Base-by-base conservation (phyloP, 2,113 vertebrate species). In the Brachyhypopomus occidentalis region DNA sequence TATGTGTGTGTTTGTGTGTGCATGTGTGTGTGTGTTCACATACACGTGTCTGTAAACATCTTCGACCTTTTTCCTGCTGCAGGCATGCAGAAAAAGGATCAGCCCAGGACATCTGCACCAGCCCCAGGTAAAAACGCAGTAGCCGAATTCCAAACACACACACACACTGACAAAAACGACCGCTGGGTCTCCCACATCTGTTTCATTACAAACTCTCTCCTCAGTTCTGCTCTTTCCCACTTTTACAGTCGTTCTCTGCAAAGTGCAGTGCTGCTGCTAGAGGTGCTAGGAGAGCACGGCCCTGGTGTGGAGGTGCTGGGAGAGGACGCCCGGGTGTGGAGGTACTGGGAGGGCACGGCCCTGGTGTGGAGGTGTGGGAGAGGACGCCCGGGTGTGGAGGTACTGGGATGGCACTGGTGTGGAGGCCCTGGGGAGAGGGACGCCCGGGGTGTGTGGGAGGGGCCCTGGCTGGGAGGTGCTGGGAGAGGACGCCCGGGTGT, bases 71-170 rank as follows among this genome's bases (percentile, higher is more conserved):
- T 74, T 84, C 52, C 58, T 84, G 69, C 85, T 86, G 82, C 76
- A 79, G 82, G 85, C 83, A 17, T 71, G 64, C 73, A 77, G 63
- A 90, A 90, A 87, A 87, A 81, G 55, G 82, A 87, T 90, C 80
- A 83, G 86, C 88, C 88, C 88, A 85, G 91, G 91, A 93, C 92
- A 93, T 89, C 90, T 94, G 92, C 86, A 83, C 87, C 87, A 89
- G 92, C 93, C 93, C 89, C 92, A 92, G 92, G 93, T 94, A 92
- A 92, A 89, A 81, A 25, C 63, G 58, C 81, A 82, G 75, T 78
- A 80, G 71, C 79, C 75, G 76, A 84, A 78, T 83, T 77, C 84
- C 80, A 60, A 81, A 77, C 66, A 83, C 59, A 73, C 60, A 52
- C 12, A 14, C 45, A 52, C 85, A 84, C 88, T 52, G 27, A 72